These are phyloP conservation scores for Acrossocheilus wenchowensis DNA, from an alignment of 2,797 vertebrate genomes.

Conservation along the genomic window DNA sequence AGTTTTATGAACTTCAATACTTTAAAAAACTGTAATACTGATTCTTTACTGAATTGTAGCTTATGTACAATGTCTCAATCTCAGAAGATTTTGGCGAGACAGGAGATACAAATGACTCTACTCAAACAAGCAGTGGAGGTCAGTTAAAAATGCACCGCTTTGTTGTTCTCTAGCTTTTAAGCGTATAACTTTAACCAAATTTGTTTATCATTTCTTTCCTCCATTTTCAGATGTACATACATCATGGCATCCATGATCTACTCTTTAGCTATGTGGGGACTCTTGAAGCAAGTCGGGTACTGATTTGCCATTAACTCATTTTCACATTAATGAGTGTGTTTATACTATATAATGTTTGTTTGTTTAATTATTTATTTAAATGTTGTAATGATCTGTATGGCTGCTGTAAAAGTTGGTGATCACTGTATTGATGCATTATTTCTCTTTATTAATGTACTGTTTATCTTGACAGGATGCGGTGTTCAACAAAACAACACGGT, in stretches of 20 bases:
- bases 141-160: constrained; percentile 51
- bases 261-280: constrained; percentile 95
- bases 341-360: neutral
- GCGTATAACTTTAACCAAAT: neutral
- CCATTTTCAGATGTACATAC: constrained; percentile 88
- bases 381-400: neutral
- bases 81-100: constrained; percentile 91
- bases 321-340: neutral
- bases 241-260: constrained; percentile 91
- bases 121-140: constrained; percentile 98
- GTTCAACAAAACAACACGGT: constrained; percentile 95
- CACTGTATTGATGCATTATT: neutral
- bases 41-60: neutral
- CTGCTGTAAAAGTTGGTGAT: neutral
- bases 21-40: neutral
- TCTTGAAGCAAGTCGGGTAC: constrained; percentile 92
- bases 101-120: constrained; percentile 93
- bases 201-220: neutral
- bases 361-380: neutral
- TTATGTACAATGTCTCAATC: constrained; percentile 38
- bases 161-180: neutral
- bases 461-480: constrained; percentile 85
- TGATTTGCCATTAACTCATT: neutral
- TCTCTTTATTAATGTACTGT: neutral
- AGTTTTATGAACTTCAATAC: neutral